These are phyloP conservation scores for Ormyrus pomaceus DNA, from an alignment of 2,888 invertebrate genomes.

Conservation along the genomic window DNA sequence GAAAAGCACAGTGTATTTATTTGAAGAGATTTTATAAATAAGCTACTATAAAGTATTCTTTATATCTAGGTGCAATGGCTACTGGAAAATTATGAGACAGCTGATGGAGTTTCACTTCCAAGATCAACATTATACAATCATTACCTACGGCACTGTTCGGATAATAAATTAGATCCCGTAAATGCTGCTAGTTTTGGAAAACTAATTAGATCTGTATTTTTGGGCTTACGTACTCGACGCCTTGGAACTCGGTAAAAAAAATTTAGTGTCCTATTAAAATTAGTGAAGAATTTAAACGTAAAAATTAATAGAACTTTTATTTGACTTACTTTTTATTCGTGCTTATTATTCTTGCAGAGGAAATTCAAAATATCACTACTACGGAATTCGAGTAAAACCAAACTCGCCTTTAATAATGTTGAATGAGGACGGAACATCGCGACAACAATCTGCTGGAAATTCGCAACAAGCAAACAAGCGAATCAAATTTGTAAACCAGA, in stretches of 20 bases:
- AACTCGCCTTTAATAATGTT: constrained; percentile 84
- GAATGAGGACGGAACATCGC: constrained; percentile 76
- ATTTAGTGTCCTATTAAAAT: constrained; percentile 11
- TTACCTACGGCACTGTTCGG: constrained; percentile 95
- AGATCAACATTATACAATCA: constrained; percentile 97
- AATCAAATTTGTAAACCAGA: constrained; percentile 71
- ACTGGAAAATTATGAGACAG: constrained; percentile 98
- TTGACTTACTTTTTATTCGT: constrained; percentile 26
- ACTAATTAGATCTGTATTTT: constrained; percentile 97
- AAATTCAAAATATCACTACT: constrained; percentile 99
- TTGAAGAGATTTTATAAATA: neutral
- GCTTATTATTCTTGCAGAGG: constrained; percentile 80
- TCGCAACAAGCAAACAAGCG: constrained; percentile 68
- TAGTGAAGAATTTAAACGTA: neutral
- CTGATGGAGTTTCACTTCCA: constrained; percentile 94
- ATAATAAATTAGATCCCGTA: constrained; percentile 96
- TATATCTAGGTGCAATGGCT: constrained; percentile 90
- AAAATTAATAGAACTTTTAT: neutral
- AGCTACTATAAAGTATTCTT: constrained; percentile 3
- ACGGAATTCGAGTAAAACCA: constrained; percentile 98
- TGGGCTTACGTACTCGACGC: constrained; percentile 94
- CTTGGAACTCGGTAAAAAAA: constrained; percentile 89
- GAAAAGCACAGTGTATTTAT: constrained; percentile 18
- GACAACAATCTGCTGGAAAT: constrained; percentile 69
- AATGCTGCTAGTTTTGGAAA: constrained; percentile 99